Percentiles rank a stretch among this genome's conserved stretches.
These are phyloP conservation scores for Oreochromis aureus DNA, from an alignment of 2,113 vertebrate species.

Conservation along the genomic window DNA sequence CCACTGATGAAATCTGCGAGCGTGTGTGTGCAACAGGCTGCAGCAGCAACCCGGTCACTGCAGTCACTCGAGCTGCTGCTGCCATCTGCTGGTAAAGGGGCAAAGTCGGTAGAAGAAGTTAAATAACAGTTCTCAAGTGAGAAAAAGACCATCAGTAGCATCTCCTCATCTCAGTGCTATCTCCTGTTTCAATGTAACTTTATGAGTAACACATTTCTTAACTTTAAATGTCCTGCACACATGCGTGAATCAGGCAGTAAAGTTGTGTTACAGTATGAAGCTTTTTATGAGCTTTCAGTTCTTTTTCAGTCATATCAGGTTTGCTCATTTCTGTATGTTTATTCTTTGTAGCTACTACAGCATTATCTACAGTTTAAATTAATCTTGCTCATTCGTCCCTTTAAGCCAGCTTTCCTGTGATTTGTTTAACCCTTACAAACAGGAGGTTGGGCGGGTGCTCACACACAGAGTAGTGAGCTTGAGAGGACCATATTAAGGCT, in stretches of 20 bases:
- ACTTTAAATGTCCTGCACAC: neutral
- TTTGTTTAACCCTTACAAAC: neutral
- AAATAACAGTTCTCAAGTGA: neutral
- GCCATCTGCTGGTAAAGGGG: slow-evolving; percentile 44
- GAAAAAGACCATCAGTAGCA: neutral
- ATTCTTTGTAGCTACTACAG: neutral
- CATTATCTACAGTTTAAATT: neutral
- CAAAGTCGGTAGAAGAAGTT: neutral
- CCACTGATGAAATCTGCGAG: neutral
- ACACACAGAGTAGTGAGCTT: neutral
- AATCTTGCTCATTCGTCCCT: neutral
- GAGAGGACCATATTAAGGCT: no score
- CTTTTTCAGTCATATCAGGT: neutral
- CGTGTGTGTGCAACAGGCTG: neutral
- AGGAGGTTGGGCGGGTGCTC: neutral
- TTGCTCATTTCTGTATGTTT: neutral
- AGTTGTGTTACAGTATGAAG: neutral
- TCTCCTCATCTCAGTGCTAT: neutral
- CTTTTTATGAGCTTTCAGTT: neutral
- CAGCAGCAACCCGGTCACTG: neutral
- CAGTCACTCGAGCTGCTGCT: slow-evolving; percentile 16
- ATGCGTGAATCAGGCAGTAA: neutral
- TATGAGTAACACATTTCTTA: neutral
- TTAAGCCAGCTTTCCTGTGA: neutral
- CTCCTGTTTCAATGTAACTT: neutral